A percentile compares a stretch with the other conserved stretches of the same genome.
Evolutionary conservation across 1,140 invertebrate species (phyloP).

Genomic region (Drosophila punjabiensis): DNA sequence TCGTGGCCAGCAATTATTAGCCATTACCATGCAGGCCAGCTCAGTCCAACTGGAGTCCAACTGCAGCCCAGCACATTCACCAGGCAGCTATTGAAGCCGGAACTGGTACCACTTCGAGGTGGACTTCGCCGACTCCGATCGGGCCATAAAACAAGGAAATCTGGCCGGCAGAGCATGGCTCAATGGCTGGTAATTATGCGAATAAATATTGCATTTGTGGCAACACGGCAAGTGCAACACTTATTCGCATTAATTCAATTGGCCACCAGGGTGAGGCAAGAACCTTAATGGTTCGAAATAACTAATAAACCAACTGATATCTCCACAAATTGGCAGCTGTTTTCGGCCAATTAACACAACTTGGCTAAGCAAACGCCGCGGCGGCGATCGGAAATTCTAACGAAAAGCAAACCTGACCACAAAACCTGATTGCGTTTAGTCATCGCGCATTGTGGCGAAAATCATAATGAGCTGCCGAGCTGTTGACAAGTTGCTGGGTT

Average conservation of each 20-base stretch:
- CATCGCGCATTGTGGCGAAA: conserved; percentile 70
- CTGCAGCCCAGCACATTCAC: conserved; percentile 48
- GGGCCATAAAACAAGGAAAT: conserved; percentile 59
- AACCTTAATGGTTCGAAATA: conserved; percentile 20
- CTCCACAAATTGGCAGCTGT: conserved; percentile 38
- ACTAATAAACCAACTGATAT: conserved; percentile 28
- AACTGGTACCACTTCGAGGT: conserved; percentile 48
- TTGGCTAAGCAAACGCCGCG: conserved; percentile 8
- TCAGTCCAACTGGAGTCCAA: conserved; percentile 19
- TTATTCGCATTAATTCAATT: conserved; percentile 58
- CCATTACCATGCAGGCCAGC: conserved; percentile 70
- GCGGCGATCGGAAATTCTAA: conserved; percentile 51
- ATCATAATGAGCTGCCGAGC: conserved; percentile 68
- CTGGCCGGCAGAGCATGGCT: conserved; percentile 45
- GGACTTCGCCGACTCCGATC: conserved; percentile 17
- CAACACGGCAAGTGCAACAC: conserved; percentile 65
- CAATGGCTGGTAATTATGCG: conserved; percentile 72
- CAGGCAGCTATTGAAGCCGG: conserved; percentile 48
- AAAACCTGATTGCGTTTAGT: conserved; percentile 74
- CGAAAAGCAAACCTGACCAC: conserved; percentile 24
- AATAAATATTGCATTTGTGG: conserved; percentile 61
- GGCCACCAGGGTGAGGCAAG: conserved; percentile 34
- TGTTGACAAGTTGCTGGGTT: conserved; percentile 62
- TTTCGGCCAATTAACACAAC: conserved; percentile 38
- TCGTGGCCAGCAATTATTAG: conserved; percentile 79